Base-by-base conservation (phyloP, 35 echinoderm and acorn worm genomes). In the Patiria miniata region DNA sequence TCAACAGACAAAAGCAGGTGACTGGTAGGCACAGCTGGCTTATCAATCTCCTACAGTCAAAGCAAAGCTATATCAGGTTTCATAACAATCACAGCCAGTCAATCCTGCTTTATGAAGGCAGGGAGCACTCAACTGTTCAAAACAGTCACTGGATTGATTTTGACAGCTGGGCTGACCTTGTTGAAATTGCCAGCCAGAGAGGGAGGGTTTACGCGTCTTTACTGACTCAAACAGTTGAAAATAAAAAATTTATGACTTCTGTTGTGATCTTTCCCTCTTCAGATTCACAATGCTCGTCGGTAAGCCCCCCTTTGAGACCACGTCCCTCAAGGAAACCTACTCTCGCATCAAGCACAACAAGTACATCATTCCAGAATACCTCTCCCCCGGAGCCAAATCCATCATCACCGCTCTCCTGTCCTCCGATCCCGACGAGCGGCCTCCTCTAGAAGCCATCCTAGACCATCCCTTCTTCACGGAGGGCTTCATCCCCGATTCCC, bases 201-300 rank as follows among this genome's bases (percentile, higher is more conserved):
- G n/a, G n/a, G n/a, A n/a, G n/a, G n/a, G n/a, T n/a, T n/a, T n/a
- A 47, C 42, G 12, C 12, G 42, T 47, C 4, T 47, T 47, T 47
- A 47, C 42, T 47, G 4, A 12, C 12, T 4, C 42, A 47, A 4
- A 47, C 4, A 47, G 42, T 47, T 47, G 61, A 4, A 69, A 7
- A 23, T 47, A 17, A 4, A 69, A 7, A 23, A 47, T 6, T 47
- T 47, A 12, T 18, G 18, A 18, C 4, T 4, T 68, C 18, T 68
- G 61, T 19, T 79, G 18, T 86, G 36, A 10, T 17, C 36, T 60
- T 81, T 78, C 42, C 32, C 37, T 53, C 69, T 85, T 38, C 68
- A 98, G 95, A 60, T 98, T 91, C 89, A 98, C 95, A n/a, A 98
- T 98, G 95, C 40, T 98, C 15, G 95, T 98, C 34, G 95, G 95